Conservation (phyloP, 35 echinoderm and acorn worm genomes). For the Ophiothrix spiculata region DNA sequence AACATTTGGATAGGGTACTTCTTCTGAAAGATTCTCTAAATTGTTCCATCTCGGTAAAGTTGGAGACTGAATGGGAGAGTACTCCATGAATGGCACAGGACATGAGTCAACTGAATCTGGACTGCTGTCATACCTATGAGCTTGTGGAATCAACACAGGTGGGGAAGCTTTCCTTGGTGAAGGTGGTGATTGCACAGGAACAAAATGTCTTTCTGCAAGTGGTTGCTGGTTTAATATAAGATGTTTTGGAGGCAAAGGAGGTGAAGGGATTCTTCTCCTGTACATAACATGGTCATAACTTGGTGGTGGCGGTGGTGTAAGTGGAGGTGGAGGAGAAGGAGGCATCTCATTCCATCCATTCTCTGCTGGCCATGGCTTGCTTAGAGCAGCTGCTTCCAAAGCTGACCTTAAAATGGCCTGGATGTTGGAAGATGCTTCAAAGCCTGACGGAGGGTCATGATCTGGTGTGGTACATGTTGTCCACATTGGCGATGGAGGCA, state of each 20-base stretch:
- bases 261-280: not conserved
- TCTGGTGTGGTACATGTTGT: slow-evolving; percentile 1
- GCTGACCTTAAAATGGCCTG: not conserved
- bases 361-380: not conserved
- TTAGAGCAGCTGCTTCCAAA: not conserved
- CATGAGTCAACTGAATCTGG: not conserved
- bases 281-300: not conserved
- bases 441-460: not conserved
- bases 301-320: not conserved
- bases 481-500: not conserved
- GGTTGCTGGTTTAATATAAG: not conserved
- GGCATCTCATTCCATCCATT: not conserved
- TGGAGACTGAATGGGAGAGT: not conserved
- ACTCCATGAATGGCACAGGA: not conserved
- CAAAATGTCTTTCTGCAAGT: not conserved
- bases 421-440: slow-evolving; percentile 7
- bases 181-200: not conserved
- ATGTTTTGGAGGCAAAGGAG: not conserved
- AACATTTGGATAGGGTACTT: not conserved
- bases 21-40: not conserved
- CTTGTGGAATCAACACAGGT: not conserved
- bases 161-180: not conserved
- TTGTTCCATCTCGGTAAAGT: not conserved
- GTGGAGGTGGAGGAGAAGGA: not conserved
- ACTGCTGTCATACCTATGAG: not conserved